Evolutionary conservation across 1,140 invertebrate species (phyloP).

Genomic region (Ostrea edulis): DNA sequence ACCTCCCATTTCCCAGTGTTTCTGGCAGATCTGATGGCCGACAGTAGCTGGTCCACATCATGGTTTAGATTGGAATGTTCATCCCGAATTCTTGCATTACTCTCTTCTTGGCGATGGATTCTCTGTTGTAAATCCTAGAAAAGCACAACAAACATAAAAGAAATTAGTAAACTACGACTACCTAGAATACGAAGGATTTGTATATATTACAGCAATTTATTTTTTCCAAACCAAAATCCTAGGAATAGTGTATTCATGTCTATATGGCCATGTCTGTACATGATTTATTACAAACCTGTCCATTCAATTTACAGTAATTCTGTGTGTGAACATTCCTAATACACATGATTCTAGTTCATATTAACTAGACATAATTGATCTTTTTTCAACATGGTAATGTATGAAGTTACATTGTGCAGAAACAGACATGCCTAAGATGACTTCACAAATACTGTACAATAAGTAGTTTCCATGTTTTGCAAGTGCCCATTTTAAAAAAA

Average conservation of each 20-base stretch:
- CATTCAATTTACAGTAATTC: no score
- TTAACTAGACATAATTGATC: no score
- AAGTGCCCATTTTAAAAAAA: conserved; percentile 4
- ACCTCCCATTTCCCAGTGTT: conserved; percentile 75
- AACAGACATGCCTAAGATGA: background rate
- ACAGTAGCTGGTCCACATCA: conserved; percentile 74
- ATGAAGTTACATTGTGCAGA: background rate
- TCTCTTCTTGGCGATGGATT: conserved; percentile 67
- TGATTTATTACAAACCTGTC: no score
- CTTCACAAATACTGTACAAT: background rate
- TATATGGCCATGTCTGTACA: no score
- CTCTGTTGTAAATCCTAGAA: conserved; percentile 70
- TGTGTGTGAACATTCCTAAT: no score
- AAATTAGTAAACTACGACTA: background rate
- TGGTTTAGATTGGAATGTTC: conserved; percentile 74
- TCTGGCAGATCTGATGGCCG: conserved; percentile 71
- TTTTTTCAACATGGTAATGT: background rate
- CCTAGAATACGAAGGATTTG: no score
- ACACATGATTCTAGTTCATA: no score
- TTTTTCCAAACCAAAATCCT: no score
- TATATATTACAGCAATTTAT: no score
- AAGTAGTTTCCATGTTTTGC: background rate
- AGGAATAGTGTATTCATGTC: no score
- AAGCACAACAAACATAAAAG: background rate
- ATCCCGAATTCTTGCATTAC: conserved; percentile 61